These are phyloP conservation scores for Hyles euphorbiae DNA, from an alignment of 1,140 invertebrate genomes.

Conservation along the genomic window DNA sequence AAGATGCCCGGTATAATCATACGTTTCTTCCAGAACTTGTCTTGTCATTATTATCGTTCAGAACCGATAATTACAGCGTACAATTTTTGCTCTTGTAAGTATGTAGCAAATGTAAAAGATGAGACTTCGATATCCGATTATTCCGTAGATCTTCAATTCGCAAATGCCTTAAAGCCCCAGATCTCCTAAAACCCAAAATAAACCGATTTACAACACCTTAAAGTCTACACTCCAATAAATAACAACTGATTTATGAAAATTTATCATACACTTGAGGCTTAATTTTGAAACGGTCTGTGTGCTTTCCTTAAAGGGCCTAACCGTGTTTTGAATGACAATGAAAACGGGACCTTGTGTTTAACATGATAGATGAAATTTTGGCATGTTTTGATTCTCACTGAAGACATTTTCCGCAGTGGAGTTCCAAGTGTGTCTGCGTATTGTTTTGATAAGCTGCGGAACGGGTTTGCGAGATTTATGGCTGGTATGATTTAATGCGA, in stretches of 20 bases:
- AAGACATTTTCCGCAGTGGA: slow-evolving; percentile 54
- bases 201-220: slow-evolving; percentile 69
- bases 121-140: slow-evolving; percentile 25
- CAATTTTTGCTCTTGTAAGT: slow-evolving; percentile 16
- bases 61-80: slow-evolving; percentile 15
- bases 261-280: slow-evolving; percentile 73
- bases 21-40: too few species aligned
- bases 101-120: slow-evolving; percentile 14
- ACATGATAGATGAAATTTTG: slow-evolving; percentile 40
- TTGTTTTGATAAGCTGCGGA: slow-evolving; percentile 76
- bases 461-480: slow-evolving; percentile 75
- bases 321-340: slow-evolving; percentile 28
- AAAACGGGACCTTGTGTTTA: slow-evolving; percentile 46
- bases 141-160: slow-evolving; percentile 22
- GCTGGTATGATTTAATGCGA: slow-evolving; percentile 74
- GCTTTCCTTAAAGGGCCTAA: slow-evolving; percentile 38
- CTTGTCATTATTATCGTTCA: slow-evolving; percentile 7
- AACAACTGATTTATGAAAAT: slow-evolving; percentile 73
- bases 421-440: slow-evolving; percentile 71
- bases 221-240: slow-evolving; percentile 73
- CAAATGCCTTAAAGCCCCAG: slow-evolving; percentile 51
- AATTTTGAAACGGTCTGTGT: slow-evolving; percentile 68
- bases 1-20: too few species aligned
- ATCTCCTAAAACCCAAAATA: slow-evolving; percentile 58
- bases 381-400: slow-evolving; percentile 23